Base-by-base conservation (phyloP, 2,113 vertebrate species). In the Anoura caudifer region DNA sequence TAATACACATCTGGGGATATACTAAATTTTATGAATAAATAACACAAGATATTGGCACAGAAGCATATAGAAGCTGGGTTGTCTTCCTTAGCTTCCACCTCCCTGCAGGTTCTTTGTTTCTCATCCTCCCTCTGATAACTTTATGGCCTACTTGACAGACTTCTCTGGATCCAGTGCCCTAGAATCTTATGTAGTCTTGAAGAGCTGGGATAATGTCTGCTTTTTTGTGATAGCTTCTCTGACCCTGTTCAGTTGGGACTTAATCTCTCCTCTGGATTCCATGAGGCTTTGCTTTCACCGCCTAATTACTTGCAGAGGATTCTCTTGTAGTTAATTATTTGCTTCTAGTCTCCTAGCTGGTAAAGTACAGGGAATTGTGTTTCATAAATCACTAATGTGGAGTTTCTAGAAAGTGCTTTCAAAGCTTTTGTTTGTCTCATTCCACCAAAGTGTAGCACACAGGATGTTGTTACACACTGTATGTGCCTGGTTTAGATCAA, bases 1-100 rank as follows among this genome's bases (percentile, higher is more conserved):
- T 97, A 84, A 90, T 63, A 26, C 6, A 22, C 1, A n/a, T 76
- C 50, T 87, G 56, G 85, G 63, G 54, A 84, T 79, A 43, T 13
- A 94, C 3, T 56, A 12, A 83, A 90, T 95, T 97, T 96, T 94
- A 97, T 79, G 85, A 94, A 69, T n/a, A 93, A 87, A 84, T 96
- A 91, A 94, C 61, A 65, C 50, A 69, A 97, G 90, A 75, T 41
- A 14, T 38, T 95, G 96, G 45, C 59, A 88, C 69, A 4, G 2
- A 96, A 50, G 63, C 69, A 76, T 38, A 16, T 31, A 47, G 61
- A 77, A 54, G 76, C 52, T 65, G 16, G 31, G 15, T 16, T 16
- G 5, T 22, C 17, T 72, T 28, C 14, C 31, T 47, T 16, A 24
- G 5, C 45, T 50, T 56, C 41, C 19, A 15, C 38, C 38, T 56